phyloP scores from a whole-genome alignment of 1,140 invertebrate genomes.

The Varroa destructor region DNA sequence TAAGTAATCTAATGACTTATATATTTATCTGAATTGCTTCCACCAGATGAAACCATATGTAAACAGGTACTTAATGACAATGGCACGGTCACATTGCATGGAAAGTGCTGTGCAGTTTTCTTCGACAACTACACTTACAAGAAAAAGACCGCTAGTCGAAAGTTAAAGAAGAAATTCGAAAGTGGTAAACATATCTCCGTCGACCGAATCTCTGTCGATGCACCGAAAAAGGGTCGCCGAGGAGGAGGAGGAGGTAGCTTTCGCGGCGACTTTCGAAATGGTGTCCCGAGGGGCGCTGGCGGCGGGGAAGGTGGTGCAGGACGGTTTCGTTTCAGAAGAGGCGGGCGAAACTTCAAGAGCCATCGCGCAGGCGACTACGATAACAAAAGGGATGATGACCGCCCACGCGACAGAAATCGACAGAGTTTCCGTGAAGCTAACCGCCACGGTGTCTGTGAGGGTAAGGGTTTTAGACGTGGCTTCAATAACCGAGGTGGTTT shows the following conservation, averaged over 20 bases:
- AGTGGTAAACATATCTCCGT: background rate
- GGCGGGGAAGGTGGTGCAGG: background rate
- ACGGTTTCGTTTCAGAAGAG: background rate
- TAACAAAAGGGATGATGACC: no score
- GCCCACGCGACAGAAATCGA: no score
- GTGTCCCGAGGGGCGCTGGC: background rate
- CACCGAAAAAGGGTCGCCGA: constrained; percentile 9
- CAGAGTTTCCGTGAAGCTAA: no score
- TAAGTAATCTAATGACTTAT: no score
- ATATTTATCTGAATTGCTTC: background rate
- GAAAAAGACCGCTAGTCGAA: constrained; percentile 7
- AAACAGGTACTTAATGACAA: background rate
- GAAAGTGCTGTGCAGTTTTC: constrained; percentile 15
- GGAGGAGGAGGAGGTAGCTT: background rate
- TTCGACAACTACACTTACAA: constrained; percentile 13
- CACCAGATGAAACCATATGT: background rate
- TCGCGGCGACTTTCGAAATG: background rate
- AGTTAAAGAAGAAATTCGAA: constrained; percentile 21
- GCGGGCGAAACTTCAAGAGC: constrained; percentile 12
- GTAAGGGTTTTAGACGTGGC: no score
- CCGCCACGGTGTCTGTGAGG: no score
- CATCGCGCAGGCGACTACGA: background rate
- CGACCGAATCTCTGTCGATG: constrained; percentile 1
- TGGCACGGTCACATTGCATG: background rate
- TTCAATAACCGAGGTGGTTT: background rate